phyloP scores from a whole-genome alignment of 2,113 vertebrate genomes.

The Lepidothrix coronata region DNA sequence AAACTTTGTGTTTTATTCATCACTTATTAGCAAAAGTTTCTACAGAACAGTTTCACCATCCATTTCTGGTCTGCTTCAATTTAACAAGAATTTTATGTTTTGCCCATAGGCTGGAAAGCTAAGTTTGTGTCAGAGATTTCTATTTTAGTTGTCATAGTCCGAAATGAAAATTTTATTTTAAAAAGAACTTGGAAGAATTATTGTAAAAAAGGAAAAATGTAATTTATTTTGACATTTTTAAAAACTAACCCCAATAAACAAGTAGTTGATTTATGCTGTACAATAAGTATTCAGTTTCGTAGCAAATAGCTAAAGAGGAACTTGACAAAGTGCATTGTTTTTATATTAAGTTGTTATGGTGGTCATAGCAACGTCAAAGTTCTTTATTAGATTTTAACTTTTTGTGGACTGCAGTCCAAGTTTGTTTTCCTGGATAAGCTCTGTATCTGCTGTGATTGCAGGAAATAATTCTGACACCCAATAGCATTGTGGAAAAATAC shows the following conservation, averaged over 20 bases:
- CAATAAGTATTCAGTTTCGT: background rate
- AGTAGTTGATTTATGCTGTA: background rate
- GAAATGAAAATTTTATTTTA: conserved; percentile 51
- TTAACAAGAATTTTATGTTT: conserved; percentile 62
- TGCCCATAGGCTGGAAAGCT: conserved; percentile 37
- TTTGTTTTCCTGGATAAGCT: background rate
- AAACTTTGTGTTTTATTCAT: background rate
- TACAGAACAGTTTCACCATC: conserved; percentile 22
- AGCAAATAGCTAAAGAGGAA: background rate
- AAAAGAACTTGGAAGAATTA: conserved; percentile 41
- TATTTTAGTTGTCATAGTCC: conserved; percentile 28
- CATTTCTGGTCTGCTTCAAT: conserved; percentile 36
- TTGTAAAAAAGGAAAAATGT: background rate
- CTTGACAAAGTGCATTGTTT: background rate
- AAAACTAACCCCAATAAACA: conserved; percentile 19
- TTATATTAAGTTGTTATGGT: background rate
- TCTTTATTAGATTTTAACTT: background rate
- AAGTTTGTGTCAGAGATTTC: conserved; percentile 44
- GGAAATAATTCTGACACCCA: background rate
- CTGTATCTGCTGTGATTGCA: background rate
- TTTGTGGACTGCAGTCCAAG: background rate
- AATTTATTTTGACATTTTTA: conserved; percentile 23
- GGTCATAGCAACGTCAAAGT: background rate
- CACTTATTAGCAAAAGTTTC: conserved; percentile 34
- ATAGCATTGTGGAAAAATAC: background rate